phyloP scores from a whole-genome alignment of 1,140 invertebrate genomes.

The Drosophila fuyamai region DNA sequence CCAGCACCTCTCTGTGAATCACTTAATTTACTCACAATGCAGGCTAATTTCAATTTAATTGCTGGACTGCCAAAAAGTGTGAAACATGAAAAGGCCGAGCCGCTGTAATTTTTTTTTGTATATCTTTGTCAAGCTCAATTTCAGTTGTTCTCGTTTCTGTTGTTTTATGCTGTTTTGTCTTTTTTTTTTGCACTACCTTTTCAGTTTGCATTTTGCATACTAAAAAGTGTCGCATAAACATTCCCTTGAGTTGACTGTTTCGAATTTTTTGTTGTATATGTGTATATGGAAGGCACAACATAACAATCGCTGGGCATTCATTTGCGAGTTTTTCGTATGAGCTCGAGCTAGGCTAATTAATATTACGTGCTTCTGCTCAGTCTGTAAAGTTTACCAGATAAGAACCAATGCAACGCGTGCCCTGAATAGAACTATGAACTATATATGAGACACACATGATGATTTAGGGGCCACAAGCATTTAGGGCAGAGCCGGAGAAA shows the following conservation, averaged over 20 bases:
- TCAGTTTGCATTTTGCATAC: slow-evolving; percentile 56
- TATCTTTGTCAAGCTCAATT: slow-evolving; percentile 24
- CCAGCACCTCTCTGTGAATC: slow-evolving; percentile 38
- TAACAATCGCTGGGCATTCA: slow-evolving; percentile 31
- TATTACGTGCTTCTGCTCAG: slow-evolving; percentile 61
- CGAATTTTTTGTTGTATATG: neutral
- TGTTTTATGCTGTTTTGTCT: slow-evolving; percentile 16
- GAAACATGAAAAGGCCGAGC: slow-evolving; percentile 39
- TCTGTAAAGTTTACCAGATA: slow-evolving; percentile 54
- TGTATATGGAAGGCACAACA: slow-evolving; percentile 7
- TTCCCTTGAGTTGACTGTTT: slow-evolving; percentile 28
- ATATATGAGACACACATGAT: slow-evolving; percentile 15
- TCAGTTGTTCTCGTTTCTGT: slow-evolving; percentile 34
- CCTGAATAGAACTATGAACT: slow-evolving; percentile 56
- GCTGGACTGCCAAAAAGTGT: slow-evolving; percentile 39
- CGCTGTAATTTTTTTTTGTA: slow-evolving; percentile 22
- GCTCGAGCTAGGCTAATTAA: slow-evolving; percentile 68
- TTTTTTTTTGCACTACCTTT: slow-evolving; percentile 21
- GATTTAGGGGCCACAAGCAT: slow-evolving; percentile 54
- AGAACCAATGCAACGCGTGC: slow-evolving; percentile 58
- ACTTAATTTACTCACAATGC: slow-evolving; percentile 38
- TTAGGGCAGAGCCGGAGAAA: slow-evolving; percentile 50
- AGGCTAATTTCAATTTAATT: slow-evolving; percentile 54
- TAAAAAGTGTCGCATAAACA: slow-evolving; percentile 58
- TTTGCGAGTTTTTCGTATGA: slow-evolving; percentile 20